Evolutionary conservation across 2,113 vertebrate genomes (phyloP).

Genomic region (Pipa parva): DNA sequence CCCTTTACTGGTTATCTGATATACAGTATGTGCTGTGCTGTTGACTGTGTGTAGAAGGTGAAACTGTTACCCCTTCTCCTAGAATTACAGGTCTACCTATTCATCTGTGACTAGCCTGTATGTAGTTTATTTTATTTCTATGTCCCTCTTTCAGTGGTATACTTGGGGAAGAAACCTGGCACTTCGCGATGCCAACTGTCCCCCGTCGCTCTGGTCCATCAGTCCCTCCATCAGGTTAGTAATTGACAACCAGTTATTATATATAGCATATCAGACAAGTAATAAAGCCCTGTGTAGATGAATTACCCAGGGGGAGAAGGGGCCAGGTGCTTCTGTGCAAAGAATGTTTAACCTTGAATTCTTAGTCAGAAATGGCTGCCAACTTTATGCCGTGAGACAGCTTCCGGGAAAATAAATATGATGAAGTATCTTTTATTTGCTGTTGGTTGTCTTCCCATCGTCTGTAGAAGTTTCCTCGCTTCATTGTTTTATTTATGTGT

Average conservation of each 20-base stretch:
- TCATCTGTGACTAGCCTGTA: not conserved
- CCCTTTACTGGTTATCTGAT: conserved; percentile 43
- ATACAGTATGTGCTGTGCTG: conserved; percentile 16
- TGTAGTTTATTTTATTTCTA: not conserved
- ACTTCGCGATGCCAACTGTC: not conserved
- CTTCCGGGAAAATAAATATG: no score
- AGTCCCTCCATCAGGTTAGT: conserved; percentile 18
- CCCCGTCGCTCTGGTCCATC: not conserved
- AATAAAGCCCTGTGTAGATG: no score
- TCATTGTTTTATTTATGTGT: no score
- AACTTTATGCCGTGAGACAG: no score
- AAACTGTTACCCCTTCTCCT: not conserved
- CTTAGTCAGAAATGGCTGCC: not conserved
- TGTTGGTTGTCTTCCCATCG: no score
- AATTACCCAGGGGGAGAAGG: no score
- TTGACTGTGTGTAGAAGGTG: conserved; percentile 5
- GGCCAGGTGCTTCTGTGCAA: not conserved
- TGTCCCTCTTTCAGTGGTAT: not conserved
- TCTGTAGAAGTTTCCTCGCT: no score
- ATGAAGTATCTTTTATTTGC: no score
- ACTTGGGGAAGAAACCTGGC: not conserved
- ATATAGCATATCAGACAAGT: not conserved
- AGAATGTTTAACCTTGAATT: not conserved
- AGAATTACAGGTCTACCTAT: not conserved
- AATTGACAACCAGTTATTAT: not conserved